Percentiles rank a stretch among this genome's conserved stretches.
These are phyloP conservation scores for Mythimna impura DNA, from an alignment of 2,888 invertebrate genomes.

Conservation along the genomic window DNA sequence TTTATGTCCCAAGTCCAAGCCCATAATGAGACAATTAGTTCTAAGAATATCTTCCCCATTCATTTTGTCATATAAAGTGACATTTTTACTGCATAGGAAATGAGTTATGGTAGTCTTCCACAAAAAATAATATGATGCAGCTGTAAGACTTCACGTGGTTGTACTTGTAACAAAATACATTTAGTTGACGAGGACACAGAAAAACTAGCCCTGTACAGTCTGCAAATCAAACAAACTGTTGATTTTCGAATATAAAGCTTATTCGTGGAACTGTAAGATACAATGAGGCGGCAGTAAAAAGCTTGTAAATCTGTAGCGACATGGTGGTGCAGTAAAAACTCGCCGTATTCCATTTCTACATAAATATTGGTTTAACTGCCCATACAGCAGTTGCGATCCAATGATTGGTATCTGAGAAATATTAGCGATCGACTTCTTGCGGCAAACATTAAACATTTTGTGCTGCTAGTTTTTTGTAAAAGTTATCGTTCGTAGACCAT, in stretches of 20 bases:
- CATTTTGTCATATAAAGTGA: slow-evolving; percentile 71
- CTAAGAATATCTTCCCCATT: slow-evolving; percentile 68
- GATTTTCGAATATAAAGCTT: slow-evolving; percentile 61
- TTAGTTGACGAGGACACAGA: slow-evolving; percentile 70
- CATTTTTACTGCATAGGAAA: slow-evolving; percentile 77
- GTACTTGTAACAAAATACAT: slow-evolving; percentile 78
- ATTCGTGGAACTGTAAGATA: slow-evolving; percentile 53
- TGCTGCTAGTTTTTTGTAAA: slow-evolving; percentile 53
- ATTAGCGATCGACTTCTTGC: slow-evolving; percentile 60
- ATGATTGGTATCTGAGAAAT: slow-evolving; percentile 68
- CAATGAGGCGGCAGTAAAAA: slow-evolving; percentile 46
- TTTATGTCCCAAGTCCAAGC: slow-evolving; percentile 23
- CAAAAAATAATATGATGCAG: slow-evolving; percentile 75
- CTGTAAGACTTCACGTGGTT: slow-evolving; percentile 76
- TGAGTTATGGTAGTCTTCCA: slow-evolving; percentile 70
- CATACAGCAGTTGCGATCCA: slow-evolving; percentile 67
- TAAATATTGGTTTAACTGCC: slow-evolving; percentile 79
- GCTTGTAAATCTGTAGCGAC: slow-evolving; percentile 71
- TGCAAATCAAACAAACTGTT: slow-evolving; percentile 48
- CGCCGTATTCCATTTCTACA: slow-evolving; percentile 81
- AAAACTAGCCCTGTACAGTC: slow-evolving; percentile 71
- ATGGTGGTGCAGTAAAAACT: slow-evolving; percentile 75
- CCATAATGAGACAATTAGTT: slow-evolving; percentile 63
- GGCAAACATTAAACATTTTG: slow-evolving; percentile 49
- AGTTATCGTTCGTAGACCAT: slow-evolving; percentile 47